A percentile compares a stretch with the other conserved stretches of the same genome.
These are phyloP conservation scores for Periophthalmus modestus DNA, from an alignment of 2,113 vertebrate species.

Conservation along the genomic window DNA sequence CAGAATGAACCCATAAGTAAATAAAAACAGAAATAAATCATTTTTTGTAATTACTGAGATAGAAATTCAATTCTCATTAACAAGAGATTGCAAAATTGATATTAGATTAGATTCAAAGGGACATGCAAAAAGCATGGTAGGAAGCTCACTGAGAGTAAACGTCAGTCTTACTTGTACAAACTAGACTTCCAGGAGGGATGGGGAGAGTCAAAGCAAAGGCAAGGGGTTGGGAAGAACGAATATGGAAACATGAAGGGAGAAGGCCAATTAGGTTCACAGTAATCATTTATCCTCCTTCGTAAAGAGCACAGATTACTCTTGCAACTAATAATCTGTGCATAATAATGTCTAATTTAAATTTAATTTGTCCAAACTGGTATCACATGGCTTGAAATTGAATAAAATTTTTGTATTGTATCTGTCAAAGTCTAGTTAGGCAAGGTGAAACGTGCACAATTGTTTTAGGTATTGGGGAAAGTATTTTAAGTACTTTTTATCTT, in stretches of 20 bases:
- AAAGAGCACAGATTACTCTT: not conserved
- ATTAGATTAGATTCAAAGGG: constrained; percentile 44
- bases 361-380: no score
- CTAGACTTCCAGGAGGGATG: constrained; percentile 85
- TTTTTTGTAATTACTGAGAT: constrained; percentile 30
- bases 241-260: constrained; percentile 77
- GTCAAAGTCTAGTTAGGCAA: not conserved
- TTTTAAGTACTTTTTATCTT: not conserved
- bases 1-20: not conserved
- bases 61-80: constrained; percentile 41
- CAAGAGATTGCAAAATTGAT: constrained; percentile 39
- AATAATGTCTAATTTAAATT: not conserved
- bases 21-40: constrained; percentile 7
- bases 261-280: constrained; percentile 77
- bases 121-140: constrained; percentile 65
- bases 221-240: constrained; percentile 67
- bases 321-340: not conserved
- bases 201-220: constrained; percentile 79
- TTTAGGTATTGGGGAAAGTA: not conserved
- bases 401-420: not conserved
- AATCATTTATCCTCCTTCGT: not conserved
- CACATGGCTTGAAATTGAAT: not conserved
- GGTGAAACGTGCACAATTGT: not conserved
- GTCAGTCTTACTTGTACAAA: constrained; percentile 91
- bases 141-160: constrained; percentile 57